phyloP scores from a whole-genome alignment of 1,140 invertebrate genomes.

The Nylanderia fulva region DNA sequence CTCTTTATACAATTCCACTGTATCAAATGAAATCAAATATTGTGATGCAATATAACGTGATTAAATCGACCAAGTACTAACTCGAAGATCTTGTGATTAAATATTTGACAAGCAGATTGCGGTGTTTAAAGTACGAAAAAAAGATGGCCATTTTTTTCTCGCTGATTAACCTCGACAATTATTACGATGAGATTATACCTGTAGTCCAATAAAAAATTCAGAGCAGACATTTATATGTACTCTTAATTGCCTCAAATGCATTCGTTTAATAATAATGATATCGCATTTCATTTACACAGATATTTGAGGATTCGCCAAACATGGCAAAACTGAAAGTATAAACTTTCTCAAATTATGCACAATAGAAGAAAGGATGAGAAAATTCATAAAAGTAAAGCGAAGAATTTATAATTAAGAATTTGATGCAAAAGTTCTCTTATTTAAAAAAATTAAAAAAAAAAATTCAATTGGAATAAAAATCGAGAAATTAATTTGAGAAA shows the following conservation, averaged over 20 bases:
- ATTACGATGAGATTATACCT: neutral
- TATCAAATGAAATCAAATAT: neutral
- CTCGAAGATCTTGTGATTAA: slow-evolving; percentile 25
- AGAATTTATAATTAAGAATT: neutral
- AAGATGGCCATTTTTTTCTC: neutral
- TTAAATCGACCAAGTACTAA: slow-evolving; percentile 3
- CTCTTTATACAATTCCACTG: neutral
- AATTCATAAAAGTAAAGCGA: neutral
- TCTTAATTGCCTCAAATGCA: neutral
- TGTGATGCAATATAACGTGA: neutral
- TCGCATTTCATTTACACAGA: neutral
- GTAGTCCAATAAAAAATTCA: neutral
- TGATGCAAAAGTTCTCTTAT: neutral
- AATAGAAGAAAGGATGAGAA: neutral
- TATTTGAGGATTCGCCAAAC: neutral
- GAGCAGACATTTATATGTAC: neutral
- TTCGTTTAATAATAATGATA: slow-evolving; percentile 10
- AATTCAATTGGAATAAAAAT: neutral
- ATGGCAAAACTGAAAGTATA: neutral
- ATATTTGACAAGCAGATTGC: slow-evolving; percentile 48
- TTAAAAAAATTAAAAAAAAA: neutral
- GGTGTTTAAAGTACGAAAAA: slow-evolving; percentile 58
- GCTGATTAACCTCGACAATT: neutral
- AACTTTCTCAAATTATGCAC: neutral
- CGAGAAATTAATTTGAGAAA: neutral